Evolutionary conservation across 2,113 vertebrate genomes (phyloP), one percentile per base, ranked within the genome.

Genomic region (Turnix velox): DNA sequence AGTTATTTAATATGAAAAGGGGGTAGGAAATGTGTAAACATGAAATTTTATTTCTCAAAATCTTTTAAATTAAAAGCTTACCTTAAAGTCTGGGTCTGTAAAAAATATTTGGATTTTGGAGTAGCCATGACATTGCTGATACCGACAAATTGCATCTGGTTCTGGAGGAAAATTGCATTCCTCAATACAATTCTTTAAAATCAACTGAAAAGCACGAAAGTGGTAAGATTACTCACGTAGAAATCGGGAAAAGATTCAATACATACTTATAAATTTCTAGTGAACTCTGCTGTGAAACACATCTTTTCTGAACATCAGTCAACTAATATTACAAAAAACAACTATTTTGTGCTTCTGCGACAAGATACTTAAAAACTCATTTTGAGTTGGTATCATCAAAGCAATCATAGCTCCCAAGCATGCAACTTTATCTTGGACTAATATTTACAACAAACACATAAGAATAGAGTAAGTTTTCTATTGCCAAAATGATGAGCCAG

Each of bases 81-180:
- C 99, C 98, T 99, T 99, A 76, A 99, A 99, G 93, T 99, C 98
- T 12, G 99, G 99, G 59, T 99, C 99, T 13, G 98, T 98, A 84
- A 99, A 97, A 96, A 98, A 99, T 69, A 99, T 99, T 82, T 99
- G 97, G 51, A 97, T 81, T 97, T 99, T 99, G 46, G 97, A 95
- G 82, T 97, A 91, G 17, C 97, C 95, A 31, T 84, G 92, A 82
- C 98, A 99, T 30, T 98, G 98, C 42, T 97, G 97, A 14, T 98
- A 98, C 5, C 98, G 98, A 95, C 99, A 99, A 33, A 98, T 12
- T 10, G 98, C 99, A 90, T 99, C 98, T 6, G 99, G 98, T 40
- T 95, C 78, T 40, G 99, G 99, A 43, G 99, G 99, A 92, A 99
- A 99, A 92, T 45, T 98, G 94, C 99, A 99, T 63, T 97, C 77